A percentile compares a stretch with the other conserved stretches of the same genome.
phyloP scores from a whole-genome alignment of 2,888 invertebrate genomes.

The Cryptus armator region DNA sequence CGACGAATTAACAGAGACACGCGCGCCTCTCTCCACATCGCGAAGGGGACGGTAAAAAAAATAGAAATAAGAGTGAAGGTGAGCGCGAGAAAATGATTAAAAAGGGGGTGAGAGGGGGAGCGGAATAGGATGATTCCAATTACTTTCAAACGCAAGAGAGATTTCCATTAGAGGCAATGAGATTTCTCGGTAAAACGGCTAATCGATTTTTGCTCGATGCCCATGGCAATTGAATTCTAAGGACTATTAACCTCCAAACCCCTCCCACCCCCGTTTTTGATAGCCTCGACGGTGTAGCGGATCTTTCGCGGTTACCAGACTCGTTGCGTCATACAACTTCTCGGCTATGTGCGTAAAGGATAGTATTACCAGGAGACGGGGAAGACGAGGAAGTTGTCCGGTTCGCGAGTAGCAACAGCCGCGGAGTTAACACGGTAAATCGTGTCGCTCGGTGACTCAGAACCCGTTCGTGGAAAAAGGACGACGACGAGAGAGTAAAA shows the following conservation, averaged over 20 bases:
- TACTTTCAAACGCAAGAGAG: conserved; percentile 6
- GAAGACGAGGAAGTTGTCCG: conserved; percentile 59
- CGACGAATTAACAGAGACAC: conserved; percentile 58
- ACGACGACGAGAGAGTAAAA: neutral
- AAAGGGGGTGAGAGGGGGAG: neutral
- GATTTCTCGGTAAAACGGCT: conserved; percentile 29
- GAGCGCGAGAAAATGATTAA: neutral
- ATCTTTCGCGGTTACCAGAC: conserved; percentile 29
- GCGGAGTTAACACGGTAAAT: conserved; percentile 44
- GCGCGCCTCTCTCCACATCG: neutral
- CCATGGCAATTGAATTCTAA: neutral
- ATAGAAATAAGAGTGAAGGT: neutral
- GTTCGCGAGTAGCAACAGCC: conserved; percentile 42
- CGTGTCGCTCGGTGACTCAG: conserved; percentile 63
- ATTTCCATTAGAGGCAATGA: conserved; percentile 15
- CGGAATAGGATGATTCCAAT: conserved; percentile 20
- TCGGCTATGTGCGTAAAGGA: conserved; percentile 8
- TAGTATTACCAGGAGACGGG: neutral
- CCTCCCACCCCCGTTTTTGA: neutral
- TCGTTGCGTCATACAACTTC: conserved; percentile 47
- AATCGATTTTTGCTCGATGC: conserved; percentile 9
- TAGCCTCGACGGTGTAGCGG: conserved; percentile 1
- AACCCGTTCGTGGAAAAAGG: conserved; percentile 57
- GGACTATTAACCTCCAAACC: neutral
- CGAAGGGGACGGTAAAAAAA: neutral